Evolutionary conservation across 2,113 vertebrate species (phyloP).

Genomic region (Plecotus auritus): DNA sequence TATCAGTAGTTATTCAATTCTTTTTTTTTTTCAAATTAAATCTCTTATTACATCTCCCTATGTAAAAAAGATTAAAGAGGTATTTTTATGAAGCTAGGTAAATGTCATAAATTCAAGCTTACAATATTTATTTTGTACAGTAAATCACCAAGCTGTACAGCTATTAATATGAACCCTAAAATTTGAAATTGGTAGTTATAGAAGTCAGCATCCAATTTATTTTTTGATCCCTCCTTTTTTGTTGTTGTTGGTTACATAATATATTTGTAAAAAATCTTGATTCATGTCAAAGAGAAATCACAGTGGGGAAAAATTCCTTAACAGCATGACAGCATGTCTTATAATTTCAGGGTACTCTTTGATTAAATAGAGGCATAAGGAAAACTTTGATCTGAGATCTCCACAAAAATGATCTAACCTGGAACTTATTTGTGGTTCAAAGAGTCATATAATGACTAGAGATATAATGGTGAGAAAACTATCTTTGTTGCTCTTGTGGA

Average conservation of each 20-base stretch:
- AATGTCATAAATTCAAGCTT: background rate
- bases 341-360: background rate
- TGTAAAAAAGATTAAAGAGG: background rate
- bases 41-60: background rate
- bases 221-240: background rate
- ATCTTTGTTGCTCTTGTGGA: background rate
- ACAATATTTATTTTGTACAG: background rate
- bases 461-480: background rate
- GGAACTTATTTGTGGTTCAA: slow-evolving; percentile 37
- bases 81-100: background rate
- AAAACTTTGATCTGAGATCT: slow-evolving; percentile 18
- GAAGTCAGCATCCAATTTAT: slow-evolving; percentile 25
- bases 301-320: background rate
- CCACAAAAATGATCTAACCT: slow-evolving; percentile 17
- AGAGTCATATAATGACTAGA: background rate
- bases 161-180: background rate
- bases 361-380: background rate
- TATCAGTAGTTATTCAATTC: background rate
- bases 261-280: background rate
- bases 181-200: background rate
- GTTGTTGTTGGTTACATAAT: background rate
- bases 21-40: slow-evolving; percentile 34
- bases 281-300: background rate
- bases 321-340: background rate
- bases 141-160: background rate